Evolutionary conservation across 2,797 vertebrate species (phyloP), one percentile per base, ranked within the genome.

Genomic region (Sparidentex hasta): DNA sequence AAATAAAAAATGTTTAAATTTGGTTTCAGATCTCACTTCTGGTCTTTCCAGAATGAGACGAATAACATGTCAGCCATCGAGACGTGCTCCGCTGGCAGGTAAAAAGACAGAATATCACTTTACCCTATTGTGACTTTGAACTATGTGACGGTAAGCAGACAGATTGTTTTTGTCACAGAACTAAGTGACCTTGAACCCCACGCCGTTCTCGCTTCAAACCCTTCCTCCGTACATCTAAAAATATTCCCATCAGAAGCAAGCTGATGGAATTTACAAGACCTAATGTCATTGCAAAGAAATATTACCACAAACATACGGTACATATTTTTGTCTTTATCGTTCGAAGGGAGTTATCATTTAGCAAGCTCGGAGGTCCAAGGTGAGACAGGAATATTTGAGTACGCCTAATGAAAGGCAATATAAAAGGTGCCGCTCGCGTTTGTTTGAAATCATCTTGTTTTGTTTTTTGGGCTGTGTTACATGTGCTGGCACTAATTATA

Each of bases 401-500:
- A 78, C 2, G 86, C 89, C 86, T 94, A 92, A 94, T 94, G 93
- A 94, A 95, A 95, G 91, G 82, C 88, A 90, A 73, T 90, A 93
- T 92, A 90, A 93, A 93, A 94, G 91, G 91, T 93, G 90, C 86
- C 72, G 88, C 89, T 85, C 46, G 81, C 90, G 92, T 78, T 33
- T 88, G 93, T 94, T 94, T 94, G 92, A 93, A 93, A 94, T 93
- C 86, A 74, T 72, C 87, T 89, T 93, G 90, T 92, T 93, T 93
- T 92, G 86, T 93, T 90, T 90, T 87, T 87, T 75, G 82, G 29
- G 88, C 80, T 83, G 71, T 48, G 87, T 90, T 94, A 95, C 92
- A 92, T 90, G 90, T 93, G 92, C 90, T 92, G 92, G 71, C 90
- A 87, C 91, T 95, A 94, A 95, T 94, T 94, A 95, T 93, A 94